A percentile compares a stretch with the other conserved stretches of the same genome.
Evolutionary conservation across 1,140 invertebrate species (phyloP).

Genomic region (Philopotamus ludificatus): DNA sequence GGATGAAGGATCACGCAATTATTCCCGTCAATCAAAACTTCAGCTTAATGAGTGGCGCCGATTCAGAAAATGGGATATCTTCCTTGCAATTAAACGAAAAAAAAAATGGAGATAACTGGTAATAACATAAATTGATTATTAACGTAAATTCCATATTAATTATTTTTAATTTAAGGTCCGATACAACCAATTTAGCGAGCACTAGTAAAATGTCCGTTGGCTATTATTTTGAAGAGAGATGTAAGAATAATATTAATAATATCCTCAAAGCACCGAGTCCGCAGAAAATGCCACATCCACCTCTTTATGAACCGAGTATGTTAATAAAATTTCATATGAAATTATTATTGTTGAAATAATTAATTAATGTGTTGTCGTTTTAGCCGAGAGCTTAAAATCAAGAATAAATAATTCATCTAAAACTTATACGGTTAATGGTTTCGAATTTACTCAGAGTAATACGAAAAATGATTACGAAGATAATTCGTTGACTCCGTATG

Average conservation of each 20-base stretch:
- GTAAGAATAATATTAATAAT: constrained; percentile 25
- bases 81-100: background rate
- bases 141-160: no score
- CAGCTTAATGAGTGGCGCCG: constrained; percentile 12
- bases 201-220: constrained; percentile 37
- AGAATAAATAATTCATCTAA: no score
- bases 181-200: background rate
- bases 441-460: no score
- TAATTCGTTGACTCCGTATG: no score
- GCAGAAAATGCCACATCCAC: constrained; percentile 18
- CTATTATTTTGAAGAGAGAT: constrained; percentile 32
- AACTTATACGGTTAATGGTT: no score
- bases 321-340: no score
- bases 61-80: constrained; percentile 8
- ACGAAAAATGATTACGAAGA: no score
- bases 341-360: no score
- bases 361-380: no score
- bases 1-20: constrained; percentile 36
- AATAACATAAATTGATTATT: no score
- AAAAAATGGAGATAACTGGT: background rate
- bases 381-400: no score
- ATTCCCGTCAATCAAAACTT: constrained; percentile 25
- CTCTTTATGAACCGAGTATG: no score
- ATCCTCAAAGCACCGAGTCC: constrained; percentile 34
- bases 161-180: constrained; percentile 7